These are phyloP conservation scores for Zoroaster sp. DNA, from an alignment of 53 echinoderm and acorn worm genomes.

Conservation along the genomic window DNA sequence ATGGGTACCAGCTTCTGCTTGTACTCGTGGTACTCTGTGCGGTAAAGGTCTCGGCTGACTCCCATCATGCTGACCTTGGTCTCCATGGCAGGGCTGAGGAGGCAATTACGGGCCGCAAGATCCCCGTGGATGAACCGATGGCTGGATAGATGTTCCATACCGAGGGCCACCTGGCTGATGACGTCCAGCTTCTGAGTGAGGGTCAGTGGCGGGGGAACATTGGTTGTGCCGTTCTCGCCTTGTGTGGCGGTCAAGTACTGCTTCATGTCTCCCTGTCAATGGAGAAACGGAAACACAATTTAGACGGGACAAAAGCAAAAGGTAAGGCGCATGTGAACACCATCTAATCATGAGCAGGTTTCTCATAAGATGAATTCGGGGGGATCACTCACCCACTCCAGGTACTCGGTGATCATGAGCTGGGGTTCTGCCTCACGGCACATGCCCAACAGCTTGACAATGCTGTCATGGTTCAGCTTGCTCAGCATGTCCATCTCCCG, in stretches of 20 bases:
- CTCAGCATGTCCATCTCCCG: conserved; percentile 98
- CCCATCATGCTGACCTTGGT: conserved; percentile 93
- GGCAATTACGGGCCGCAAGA: conserved; percentile 96
- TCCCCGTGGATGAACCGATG: conserved; percentile 97
- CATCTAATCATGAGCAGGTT: too few species aligned
- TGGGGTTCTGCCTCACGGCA: conserved; percentile 93
- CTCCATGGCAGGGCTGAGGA: conserved; percentile 97
- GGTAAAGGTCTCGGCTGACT: conserved; percentile 92
- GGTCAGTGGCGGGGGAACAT: conserved; percentile 87
- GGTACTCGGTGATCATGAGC: conserved; percentile 96
- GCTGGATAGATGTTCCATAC: conserved; percentile 97
- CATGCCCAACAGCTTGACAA: conserved; percentile 92
- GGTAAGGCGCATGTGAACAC: too few species aligned
- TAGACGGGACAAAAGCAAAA: neutral
- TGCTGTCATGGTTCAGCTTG: conserved; percentile 92
- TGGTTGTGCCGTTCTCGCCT: conserved; percentile 92
- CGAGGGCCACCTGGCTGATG: conserved; percentile 91
- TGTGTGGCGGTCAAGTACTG: conserved; percentile 91
- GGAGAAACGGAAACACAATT: neutral
- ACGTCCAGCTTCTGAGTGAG: conserved; percentile 91
- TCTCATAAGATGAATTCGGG: neutral
- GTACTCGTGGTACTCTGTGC: conserved; percentile 96
- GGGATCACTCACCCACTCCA: conserved; percentile 88
- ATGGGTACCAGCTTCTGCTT: conserved; percentile 95
- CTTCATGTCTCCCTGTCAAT: conserved; percentile 91